phyloP scores from a whole-genome alignment of 2,888 invertebrate species.

The Coelogynopora nodosa region DNA sequence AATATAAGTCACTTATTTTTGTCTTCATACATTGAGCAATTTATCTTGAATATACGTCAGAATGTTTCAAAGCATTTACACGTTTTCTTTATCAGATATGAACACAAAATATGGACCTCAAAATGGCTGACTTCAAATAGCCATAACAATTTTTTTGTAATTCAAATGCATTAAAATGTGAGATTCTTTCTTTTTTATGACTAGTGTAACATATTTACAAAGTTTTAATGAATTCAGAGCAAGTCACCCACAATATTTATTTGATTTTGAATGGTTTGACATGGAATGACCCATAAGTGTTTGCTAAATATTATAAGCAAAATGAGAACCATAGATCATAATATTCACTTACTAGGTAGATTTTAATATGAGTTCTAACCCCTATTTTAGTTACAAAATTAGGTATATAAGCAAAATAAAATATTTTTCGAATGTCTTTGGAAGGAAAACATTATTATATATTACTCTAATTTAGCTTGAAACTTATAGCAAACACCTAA shows the following conservation, averaged over 20 bases:
- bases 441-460: too few species aligned
- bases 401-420: too few species aligned
- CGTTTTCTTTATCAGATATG: neutral
- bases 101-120: neutral
- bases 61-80: neutral
- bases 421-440: too few species aligned
- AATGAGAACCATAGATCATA: too few species aligned
- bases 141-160: neutral
- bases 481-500: too few species aligned
- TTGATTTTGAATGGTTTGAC: neutral
- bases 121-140: neutral
- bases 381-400: too few species aligned
- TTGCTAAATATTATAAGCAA: too few species aligned
- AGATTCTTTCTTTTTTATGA: neutral
- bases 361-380: too few species aligned
- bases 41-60: neutral
- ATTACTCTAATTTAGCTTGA: too few species aligned
- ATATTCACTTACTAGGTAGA: too few species aligned
- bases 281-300: neutral
- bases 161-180: neutral
- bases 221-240: neutral
- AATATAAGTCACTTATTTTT: neutral
- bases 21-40: neutral
- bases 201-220: neutral
- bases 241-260: neutral